A percentile compares a stretch with the other conserved stretches of the same genome.
Conservation (phyloP, 2,888 invertebrate species). For the Punctoribates punctum region DNA sequence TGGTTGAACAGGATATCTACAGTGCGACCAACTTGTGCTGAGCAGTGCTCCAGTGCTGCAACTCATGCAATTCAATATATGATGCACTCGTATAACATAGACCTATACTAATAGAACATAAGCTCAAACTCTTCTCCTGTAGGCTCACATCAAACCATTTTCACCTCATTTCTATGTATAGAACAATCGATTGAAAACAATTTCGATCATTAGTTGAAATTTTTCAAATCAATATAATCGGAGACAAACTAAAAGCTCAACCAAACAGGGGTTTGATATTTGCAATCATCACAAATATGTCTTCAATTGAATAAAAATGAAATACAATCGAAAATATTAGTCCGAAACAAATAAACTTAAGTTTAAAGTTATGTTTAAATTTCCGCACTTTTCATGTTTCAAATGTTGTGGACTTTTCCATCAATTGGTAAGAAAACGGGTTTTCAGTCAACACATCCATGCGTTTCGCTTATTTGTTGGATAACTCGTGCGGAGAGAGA, state of each 20-base stretch:
- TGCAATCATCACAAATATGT: background rate
- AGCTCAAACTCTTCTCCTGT: constrained; percentile 11
- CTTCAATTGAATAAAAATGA: background rate
- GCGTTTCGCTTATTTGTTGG: constrained; percentile 34
- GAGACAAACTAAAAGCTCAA: too few species aligned
- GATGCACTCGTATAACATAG: constrained; percentile 26
- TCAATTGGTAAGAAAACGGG: constrained; percentile 30
- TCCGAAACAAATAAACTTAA: background rate
- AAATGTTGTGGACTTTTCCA: constrained; percentile 31
- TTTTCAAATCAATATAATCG: too few species aligned
- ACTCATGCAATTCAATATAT: constrained; percentile 37
- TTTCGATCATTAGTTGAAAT: background rate
- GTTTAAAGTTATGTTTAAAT: constrained; percentile 17
- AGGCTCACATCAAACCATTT: background rate
- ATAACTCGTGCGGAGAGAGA: constrained; percentile 33
- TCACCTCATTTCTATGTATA: constrained; percentile 18
- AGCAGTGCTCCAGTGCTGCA: background rate
- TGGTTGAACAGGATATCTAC: constrained; percentile 30
- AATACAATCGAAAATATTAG: background rate
- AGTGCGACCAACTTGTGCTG: constrained; percentile 33
- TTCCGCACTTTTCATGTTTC: constrained; percentile 29
- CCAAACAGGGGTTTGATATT: background rate
- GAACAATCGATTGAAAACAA: constrained; percentile 7
- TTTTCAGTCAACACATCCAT: constrained; percentile 35
- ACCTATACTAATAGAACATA: constrained; percentile 18